A percentile compares a stretch with the other conserved stretches of the same genome.
phyloP scores from a whole-genome alignment of 2,113 vertebrate species.

The Bettongia penicillata region DNA sequence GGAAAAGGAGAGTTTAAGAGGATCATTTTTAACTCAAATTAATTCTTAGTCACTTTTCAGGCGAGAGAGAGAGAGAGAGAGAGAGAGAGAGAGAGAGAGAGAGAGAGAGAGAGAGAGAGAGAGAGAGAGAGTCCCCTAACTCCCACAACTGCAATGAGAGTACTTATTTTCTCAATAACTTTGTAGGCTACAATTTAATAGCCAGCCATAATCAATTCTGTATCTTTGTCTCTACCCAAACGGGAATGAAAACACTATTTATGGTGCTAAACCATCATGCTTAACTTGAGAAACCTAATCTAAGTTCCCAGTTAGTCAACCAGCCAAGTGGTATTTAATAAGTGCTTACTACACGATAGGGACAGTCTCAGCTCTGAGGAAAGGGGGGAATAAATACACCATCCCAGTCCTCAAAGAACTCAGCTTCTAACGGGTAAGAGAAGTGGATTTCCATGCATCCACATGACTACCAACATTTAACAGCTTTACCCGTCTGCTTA shows the following conservation, averaged over 20 bases:
- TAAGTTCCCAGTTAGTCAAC: not conserved
- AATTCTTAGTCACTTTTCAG: not conserved
- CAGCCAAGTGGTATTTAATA: not conserved
- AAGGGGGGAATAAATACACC: not conserved
- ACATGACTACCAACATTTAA: conserved; percentile 42
- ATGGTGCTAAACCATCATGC: conserved; percentile 4
- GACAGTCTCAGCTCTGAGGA: too few relatives aligned
- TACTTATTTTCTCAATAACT: not conserved
- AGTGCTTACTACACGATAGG: not conserved
- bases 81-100: too few relatives aligned
- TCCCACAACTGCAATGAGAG: not conserved
- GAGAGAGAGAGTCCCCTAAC: not conserved
- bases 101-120: too few relatives aligned
- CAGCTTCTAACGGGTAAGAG: conserved; percentile 10
- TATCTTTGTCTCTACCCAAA: conserved; percentile 63
- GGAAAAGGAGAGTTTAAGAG: not conserved
- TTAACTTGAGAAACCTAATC: conserved; percentile 56
- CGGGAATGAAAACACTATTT: conserved; percentile 33
- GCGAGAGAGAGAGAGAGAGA: not conserved
- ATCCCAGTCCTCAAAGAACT: not conserved
- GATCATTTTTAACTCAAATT: not conserved
- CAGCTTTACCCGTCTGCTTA: conserved; percentile 49
- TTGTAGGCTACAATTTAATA: not conserved
- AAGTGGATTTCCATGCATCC: conserved; percentile 56
- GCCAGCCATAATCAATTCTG: not conserved